Base-by-base conservation (phyloP, 1,140 invertebrate species). In the Euwallacea fornicatus region DNA sequence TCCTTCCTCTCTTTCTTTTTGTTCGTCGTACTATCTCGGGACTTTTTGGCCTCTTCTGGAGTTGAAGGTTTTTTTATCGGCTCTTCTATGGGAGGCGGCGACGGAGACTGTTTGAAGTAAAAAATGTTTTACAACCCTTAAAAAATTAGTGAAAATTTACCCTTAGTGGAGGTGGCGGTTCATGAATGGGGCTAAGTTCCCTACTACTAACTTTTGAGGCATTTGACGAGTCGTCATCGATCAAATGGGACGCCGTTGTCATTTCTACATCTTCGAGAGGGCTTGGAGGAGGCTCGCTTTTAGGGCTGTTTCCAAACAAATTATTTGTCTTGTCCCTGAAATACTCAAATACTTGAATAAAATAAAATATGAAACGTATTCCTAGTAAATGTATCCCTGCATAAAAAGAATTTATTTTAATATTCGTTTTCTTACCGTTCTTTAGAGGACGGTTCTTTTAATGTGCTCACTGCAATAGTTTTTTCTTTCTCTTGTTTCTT, bases 251-350 rank as follows among this genome's bases (percentile, higher is more conserved):
- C 15, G 46, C 10, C 15, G n/a, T 6, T 10, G 68, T 13, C 8
- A 72, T 72, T 59, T 75, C 73, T 16, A 69, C 68, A 42, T 76
- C 76, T 47, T 73, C 71, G 13, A 69, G 55, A 6, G 66, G 72
- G 6, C 56, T 54, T 10, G 70, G 58, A 6, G 71, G 63, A 9
- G 73, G 60, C 50, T 74, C 73, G 46, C 69, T 74, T 50, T 73
- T 73, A 6, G 75, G 75, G 61, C 75, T 76, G 33, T 16, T 66
- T 2, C 76, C 74, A 41, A 76, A 76, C 11, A 76, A 58, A 69
- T 74, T 71, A 47, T 69, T 46, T 10, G 64, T 74, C 42, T 72
- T 76, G 41, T 75, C 76, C 43, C 70, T 72, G 11, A 9, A 69
- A 69, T 4, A 33, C n/a, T 10, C 9, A 13, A 33, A 33, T 33